Evolutionary conservation across 2,888 invertebrate species (phyloP), one percentile per base, ranked within the genome.

Genomic region (Prionchulus punctatus): DNA sequence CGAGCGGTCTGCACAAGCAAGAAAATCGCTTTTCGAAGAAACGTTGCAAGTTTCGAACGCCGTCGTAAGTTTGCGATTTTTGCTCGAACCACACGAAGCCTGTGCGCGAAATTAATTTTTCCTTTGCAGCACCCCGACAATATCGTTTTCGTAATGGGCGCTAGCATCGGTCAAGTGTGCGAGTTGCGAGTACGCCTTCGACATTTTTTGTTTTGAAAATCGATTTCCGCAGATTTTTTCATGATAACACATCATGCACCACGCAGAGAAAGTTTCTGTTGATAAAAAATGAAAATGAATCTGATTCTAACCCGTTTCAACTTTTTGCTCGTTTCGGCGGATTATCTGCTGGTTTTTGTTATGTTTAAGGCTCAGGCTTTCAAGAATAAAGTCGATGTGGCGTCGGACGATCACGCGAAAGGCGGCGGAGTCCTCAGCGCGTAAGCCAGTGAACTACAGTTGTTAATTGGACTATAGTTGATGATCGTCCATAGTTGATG

Each of bases 1-100:
- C 98, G 0, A 94, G 94, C 73, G 98, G 98, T 66, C 80, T 98
- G 55, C 98, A 99, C 76, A 98, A 96, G 74, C 98, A 98, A 73
- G 96, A 99, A 73, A 96, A 68, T 91, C 96, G 0, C 77, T 98
- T 18, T 99, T 98, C 75, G 98, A 99, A 72, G 98, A 98, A 79
- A 99, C 98, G 98, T 89, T 98, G 77, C 92, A 96, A 71, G 94
- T 98, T 60, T 84, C 94, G 15, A 96, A 91, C 78, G 90, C 92
- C 53, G 82, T 94, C 72, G 88, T 88, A 78, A 64, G 67, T 53
- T 2, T 56, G 18, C 47, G 4, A 21, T 7, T 23, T 21, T 47
- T 12, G 23, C 21, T 12, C 4, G 47, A 15, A 7, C 21, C 4
- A 21, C 4, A 45, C 4, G 12, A 21, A 18, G 12, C 4, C 23